Evolutionary conservation across 2,888 invertebrate genomes (phyloP).

Genomic region (Lasioglossum leucozonium): DNA sequence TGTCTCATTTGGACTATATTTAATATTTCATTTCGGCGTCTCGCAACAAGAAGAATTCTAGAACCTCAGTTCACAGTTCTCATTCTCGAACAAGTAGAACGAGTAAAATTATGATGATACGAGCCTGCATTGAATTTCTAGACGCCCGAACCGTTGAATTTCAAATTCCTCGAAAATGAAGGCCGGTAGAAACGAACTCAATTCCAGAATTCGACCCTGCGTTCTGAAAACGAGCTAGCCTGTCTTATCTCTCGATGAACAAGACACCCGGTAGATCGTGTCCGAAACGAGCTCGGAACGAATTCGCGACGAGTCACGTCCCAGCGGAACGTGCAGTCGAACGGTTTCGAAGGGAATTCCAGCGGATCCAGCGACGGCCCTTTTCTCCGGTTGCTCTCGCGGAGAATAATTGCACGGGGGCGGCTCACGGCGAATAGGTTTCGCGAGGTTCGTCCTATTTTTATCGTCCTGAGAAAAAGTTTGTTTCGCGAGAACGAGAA

Average conservation of each 20-base stretch:
- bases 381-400: not conserved
- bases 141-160: not conserved
- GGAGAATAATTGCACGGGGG: slow-evolving; percentile 16
- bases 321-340: slow-evolving; percentile 19
- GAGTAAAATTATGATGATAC: not conserved
- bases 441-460: not conserved
- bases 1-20: not conserved
- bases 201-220: not conserved
- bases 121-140: not conserved
- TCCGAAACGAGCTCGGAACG: slow-evolving; percentile 36
- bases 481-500: not conserved
- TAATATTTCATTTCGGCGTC: not conserved
- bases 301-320: slow-evolving; percentile 49
- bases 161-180: not conserved
- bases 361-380: not conserved
- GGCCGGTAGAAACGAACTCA: not conserved
- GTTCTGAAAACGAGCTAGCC: not conserved
- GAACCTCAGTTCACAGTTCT: not conserved
- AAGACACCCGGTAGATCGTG: not conserved
- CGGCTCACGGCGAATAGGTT: not conserved
- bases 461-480: slow-evolving; percentile 1
- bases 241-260: not conserved
- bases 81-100: not conserved
- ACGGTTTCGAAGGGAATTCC: slow-evolving; percentile 11
- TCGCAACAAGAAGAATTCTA: not conserved